Evolutionary conservation across 2,113 vertebrate genomes (phyloP).

Genomic region (Carollia perspicillata): DNA sequence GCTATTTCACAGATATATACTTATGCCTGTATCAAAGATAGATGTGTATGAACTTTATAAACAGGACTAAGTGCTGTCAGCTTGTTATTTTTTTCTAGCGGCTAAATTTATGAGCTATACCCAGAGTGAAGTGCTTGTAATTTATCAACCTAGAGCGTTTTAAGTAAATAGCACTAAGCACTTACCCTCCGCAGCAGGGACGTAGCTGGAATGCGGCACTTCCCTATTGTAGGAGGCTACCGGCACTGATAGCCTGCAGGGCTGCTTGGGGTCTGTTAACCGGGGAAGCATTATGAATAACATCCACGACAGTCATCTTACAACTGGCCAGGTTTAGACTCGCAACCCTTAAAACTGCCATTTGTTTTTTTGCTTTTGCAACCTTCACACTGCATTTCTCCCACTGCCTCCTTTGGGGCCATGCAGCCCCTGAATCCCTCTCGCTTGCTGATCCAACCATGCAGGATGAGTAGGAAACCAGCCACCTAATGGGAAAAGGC

Average conservation of each 20-base stretch:
- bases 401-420: neutral
- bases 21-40: neutral
- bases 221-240: slow-evolving; percentile 32
- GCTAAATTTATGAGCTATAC: slow-evolving; percentile 74
- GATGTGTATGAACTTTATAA: slow-evolving; percentile 45
- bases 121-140: slow-evolving; percentile 59
- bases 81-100: slow-evolving; percentile 56
- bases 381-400: neutral
- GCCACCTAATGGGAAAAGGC: neutral
- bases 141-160: slow-evolving; percentile 73
- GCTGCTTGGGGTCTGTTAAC: neutral
- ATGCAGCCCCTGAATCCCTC: neutral
- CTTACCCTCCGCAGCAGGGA: slow-evolving; percentile 60
- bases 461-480: neutral
- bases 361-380: neutral
- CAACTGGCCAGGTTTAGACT: neutral
- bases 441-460: neutral
- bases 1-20: neutral
- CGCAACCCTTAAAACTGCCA: neutral
- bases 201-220: neutral
- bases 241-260: slow-evolving; percentile 3
- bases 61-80: slow-evolving; percentile 43
- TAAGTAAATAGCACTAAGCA: slow-evolving; percentile 75
- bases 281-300: neutral
- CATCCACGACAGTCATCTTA: neutral